Percentiles rank a stretch among this genome's conserved stretches.
Evolutionary conservation across 2,888 invertebrate genomes (phyloP).

Genomic region (Galeruca laticollis): DNA sequence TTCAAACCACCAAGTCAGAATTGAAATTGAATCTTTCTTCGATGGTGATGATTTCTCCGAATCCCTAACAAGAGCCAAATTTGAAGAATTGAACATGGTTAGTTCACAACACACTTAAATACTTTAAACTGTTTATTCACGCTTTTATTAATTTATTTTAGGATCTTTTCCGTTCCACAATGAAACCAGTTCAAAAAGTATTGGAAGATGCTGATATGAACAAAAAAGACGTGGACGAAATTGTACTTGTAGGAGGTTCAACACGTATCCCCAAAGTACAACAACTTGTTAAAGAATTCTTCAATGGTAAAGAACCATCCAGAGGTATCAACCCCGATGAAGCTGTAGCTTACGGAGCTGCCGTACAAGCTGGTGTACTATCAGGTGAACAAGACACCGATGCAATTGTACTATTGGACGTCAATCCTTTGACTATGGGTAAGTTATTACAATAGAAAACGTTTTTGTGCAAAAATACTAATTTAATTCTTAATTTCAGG

Average conservation of each 20-base stretch:
- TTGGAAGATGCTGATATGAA: conserved; percentile 99
- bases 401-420: conserved; percentile 93
- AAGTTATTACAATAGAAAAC: conserved; percentile 8
- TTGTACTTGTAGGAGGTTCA: conserved; percentile 98
- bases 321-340: conserved; percentile 99
- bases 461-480: neutral
- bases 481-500: conserved; percentile 6
- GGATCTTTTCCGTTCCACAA: conserved; percentile 87
- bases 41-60: conserved; percentile 99
- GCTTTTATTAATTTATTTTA: conserved; percentile 39
- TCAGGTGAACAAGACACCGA: conserved; percentile 98
- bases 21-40: conserved; percentile 98
- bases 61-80: conserved; percentile 97
- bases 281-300: conserved; percentile 92
- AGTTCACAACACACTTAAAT: conserved; percentile 40
- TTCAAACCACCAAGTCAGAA: conserved; percentile 93
- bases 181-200: conserved; percentile 96
- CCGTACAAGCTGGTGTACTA: conserved; percentile 98
- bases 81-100: conserved; percentile 97
- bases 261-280: conserved; percentile 99
- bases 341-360: conserved; percentile 98
- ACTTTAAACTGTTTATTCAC: conserved; percentile 15
- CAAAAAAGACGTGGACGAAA: conserved; percentile 98
- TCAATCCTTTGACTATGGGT: conserved; percentile 98
- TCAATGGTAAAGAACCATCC: conserved; percentile 97